These are phyloP conservation scores for Heteractis magnifica DNA, from an alignment of 92 coral and sea anemone species.

Conservation along the genomic window DNA sequence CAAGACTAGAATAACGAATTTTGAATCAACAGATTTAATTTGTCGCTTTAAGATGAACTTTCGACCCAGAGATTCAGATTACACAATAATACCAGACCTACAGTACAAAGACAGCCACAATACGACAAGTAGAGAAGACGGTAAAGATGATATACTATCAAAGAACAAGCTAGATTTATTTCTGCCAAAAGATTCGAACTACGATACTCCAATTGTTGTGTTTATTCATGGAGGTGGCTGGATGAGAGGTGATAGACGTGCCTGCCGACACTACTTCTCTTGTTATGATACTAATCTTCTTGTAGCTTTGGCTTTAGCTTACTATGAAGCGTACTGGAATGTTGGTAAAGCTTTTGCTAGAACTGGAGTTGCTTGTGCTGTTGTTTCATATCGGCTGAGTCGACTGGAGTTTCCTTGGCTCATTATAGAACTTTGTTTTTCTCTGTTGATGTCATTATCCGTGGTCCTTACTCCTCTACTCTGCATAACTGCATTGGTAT, in stretches of 20 bases:
- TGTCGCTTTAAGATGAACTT: background rate
- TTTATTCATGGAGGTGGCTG: conserved; percentile 74
- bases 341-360: conserved; percentile 59
- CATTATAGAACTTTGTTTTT: conserved; percentile 21
- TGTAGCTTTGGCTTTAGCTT: conserved; percentile 38
- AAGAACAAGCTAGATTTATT: conserved; percentile 59
- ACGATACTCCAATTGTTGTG: conserved; percentile 43
- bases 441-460: conserved; percentile 42
- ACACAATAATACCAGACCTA: conserved; percentile 13
- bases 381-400: conserved; percentile 64
- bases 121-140: background rate
- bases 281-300: conserved; percentile 56
- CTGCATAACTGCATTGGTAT: conserved; percentile 17
- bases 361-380: conserved; percentile 66
- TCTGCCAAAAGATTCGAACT: conserved; percentile 31
- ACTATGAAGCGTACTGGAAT: conserved; percentile 59
- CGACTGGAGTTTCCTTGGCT: conserved; percentile 60
- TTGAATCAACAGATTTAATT: background rate
- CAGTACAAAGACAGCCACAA: conserved; percentile 15
- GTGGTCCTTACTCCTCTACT: conserved; percentile 42
- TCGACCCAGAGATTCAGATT: background rate
- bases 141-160: conserved; percentile 8
- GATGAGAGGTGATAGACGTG: conserved; percentile 58
- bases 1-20: background rate
- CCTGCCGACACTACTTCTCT: conserved; percentile 47